Base-by-base conservation (phyloP, 2,888 invertebrate species). In the Drosophila testacea region DNA sequence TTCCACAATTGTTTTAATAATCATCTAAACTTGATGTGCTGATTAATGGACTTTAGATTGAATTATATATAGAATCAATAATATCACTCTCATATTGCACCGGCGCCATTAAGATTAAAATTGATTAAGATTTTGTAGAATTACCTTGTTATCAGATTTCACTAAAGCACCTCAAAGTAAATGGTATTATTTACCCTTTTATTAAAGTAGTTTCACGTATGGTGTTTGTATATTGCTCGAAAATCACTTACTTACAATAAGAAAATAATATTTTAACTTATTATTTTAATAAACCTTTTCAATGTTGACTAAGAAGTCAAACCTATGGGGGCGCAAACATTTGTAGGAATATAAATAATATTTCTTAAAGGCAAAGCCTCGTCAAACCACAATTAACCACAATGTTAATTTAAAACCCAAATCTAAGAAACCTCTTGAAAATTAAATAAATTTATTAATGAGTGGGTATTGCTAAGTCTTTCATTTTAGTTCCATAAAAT, bases 1-100 rank as follows among this genome's bases (percentile, higher is more conserved):
- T 13, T 56, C n/a, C n/a, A 42, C n/a, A 41, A 54, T 41, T 54
- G 16, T 22, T 54, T 11, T 5, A 44, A 27, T 55, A 44, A 34
- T 34, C 27, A 55, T 47, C 6, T 28, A 6, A 27, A 36, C 27
- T 28, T n/a, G 28, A 44, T 16, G 16, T 16, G 16, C 16, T 16
- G 16, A 16, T 16, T 16, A 16, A 16, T 27, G 16, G 6, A 44
- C 32, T 36, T 30, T 42, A 34, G 6, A 0, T 30, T 36, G 13
- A 6, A 9, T 39, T 48, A 32, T 47, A 32, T 54, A 48, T 13
- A 41, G 22, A 32, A 48, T 16, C 39, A n/a, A 42, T 38, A 27
- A 71, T 11, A 28, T 50, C 13, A 22, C 6, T 13, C 1, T 16
- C 9, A 6, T 42, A 22, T 44, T 30, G 4, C 38, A 47, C 16